phyloP scores from a whole-genome alignment of 2,113 vertebrate species.

The Trematocara macrostoma region DNA sequence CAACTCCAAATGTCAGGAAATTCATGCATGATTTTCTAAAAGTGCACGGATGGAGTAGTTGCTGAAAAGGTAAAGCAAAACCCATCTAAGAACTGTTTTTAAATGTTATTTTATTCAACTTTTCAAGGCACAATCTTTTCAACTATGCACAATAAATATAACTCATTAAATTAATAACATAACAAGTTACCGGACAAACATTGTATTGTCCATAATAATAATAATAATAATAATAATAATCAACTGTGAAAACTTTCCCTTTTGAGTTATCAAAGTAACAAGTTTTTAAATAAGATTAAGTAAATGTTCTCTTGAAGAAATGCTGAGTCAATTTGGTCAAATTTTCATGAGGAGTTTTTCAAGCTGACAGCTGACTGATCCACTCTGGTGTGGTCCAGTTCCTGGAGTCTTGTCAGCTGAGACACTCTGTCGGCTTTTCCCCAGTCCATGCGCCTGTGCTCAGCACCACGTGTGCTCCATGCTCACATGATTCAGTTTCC shows the following conservation, averaged over 20 bases:
- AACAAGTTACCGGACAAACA: conserved; percentile 33
- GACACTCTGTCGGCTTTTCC: background rate
- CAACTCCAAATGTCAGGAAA: background rate
- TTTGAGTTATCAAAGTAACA: conserved; percentile 51
- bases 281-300: conserved; percentile 51
- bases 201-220: conserved; percentile 22
- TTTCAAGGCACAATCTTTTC: conserved; percentile 35
- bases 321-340: conserved; percentile 32
- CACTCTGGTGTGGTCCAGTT: background rate
- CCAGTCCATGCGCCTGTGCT: conserved; percentile 14
- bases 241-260: conserved; percentile 46
- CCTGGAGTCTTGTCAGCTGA: background rate
- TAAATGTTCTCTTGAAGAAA: conserved; percentile 33
- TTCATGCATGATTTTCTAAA: background rate
- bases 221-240: conserved; percentile 2
- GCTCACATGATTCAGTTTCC: conserved; percentile 65
- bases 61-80: conserved; percentile 4
- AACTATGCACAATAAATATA: conserved; percentile 70
- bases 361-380: conserved; percentile 3
- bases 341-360: background rate
- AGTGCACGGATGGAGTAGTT: background rate
- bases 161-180: conserved; percentile 60
- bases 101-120: conserved; percentile 41
- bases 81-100: background rate
- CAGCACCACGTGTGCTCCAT: conserved; percentile 6